phyloP scores from a whole-genome alignment of 2,113 vertebrate species.

The Peromyscus polionotus region DNA sequence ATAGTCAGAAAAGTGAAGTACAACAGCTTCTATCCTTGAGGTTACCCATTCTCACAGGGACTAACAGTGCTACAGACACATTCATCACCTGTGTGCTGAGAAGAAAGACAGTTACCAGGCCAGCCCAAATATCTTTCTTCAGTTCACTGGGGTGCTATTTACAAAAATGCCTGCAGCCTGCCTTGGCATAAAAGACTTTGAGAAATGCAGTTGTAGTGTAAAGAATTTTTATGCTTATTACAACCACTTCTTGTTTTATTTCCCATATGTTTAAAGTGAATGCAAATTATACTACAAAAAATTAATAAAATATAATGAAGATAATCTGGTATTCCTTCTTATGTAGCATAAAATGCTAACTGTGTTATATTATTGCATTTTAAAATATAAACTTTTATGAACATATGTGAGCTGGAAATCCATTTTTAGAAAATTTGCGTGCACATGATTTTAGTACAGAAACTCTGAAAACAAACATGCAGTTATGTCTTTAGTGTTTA shows the following conservation, averaged over 20 bases:
- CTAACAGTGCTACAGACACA: neutral
- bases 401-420: neutral
- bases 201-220: neutral
- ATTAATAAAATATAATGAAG: neutral
- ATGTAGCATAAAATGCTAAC: neutral
- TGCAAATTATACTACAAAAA: neutral
- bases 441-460: neutral
- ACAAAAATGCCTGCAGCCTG: conserved; percentile 1
- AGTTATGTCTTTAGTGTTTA: neutral
- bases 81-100: conserved; percentile 20
- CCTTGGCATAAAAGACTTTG: conserved; percentile 1
- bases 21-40: neutral
- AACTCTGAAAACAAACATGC: neutral
- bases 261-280: neutral
- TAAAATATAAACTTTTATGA: neutral
- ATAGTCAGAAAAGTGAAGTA: neutral
- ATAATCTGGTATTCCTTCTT: neutral
- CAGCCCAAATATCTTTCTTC: neutral
- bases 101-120: neutral
- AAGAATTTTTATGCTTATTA: neutral
- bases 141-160: neutral
- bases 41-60: neutral
- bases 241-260: neutral
- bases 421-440: neutral
- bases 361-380: neutral